Evolutionary conservation across 2,113 vertebrate species (phyloP).

Genomic region (Cyanocitta stelleri): DNA sequence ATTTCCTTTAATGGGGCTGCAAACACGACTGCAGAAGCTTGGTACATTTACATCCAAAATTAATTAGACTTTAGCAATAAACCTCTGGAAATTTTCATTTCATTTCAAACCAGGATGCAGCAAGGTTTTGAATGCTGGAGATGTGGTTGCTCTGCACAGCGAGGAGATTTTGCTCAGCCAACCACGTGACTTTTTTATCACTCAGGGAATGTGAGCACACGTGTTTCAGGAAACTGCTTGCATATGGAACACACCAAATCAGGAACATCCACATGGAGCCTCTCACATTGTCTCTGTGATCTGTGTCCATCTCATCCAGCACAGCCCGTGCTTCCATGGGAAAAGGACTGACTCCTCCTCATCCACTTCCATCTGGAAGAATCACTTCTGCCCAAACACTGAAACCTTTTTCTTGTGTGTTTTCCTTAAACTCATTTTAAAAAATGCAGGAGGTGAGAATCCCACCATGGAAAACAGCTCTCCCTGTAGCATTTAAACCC

Average conservation of each 20-base stretch:
- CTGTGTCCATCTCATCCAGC: neutral
- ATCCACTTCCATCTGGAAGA: neutral
- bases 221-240: neutral
- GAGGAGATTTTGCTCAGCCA: neutral
- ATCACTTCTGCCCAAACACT: neutral
- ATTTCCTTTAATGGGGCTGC: neutral
- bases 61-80: neutral
- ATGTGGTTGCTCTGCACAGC: neutral
- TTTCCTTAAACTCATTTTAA: neutral
- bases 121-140: neutral
- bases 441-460: neutral
- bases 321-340: accelerated
- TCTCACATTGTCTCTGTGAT: neutral
- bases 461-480: neutral
- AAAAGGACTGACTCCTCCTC: neutral
- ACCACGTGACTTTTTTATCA: neutral
- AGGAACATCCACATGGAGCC: neutral
- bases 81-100: neutral
- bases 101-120: neutral
- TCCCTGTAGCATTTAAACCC: neutral
- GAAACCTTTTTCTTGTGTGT: neutral
- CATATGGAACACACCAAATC: neutral
- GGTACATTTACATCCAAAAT: neutral
- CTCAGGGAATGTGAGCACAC: neutral
- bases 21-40: neutral